phyloP scores from a whole-genome alignment of 1,140 invertebrate species.

The Drosophila triauraria region DNA sequence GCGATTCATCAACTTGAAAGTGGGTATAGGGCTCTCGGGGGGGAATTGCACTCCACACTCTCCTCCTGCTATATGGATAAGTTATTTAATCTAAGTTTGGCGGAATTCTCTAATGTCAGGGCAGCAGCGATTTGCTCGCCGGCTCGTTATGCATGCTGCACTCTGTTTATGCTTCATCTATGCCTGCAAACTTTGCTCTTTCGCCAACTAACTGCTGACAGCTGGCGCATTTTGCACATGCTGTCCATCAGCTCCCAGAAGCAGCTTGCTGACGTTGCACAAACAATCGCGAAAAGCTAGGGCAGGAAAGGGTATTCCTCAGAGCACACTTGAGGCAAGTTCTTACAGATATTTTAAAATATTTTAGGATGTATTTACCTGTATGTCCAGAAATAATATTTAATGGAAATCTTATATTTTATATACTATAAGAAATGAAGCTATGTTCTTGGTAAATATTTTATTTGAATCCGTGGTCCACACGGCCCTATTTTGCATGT shows the following conservation, averaged over 20 bases:
- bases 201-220: slow-evolving; percentile 64
- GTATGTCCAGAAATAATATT: too few relatives aligned
- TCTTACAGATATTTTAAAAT: not conserved
- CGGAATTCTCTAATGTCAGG: slow-evolving; percentile 72
- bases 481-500: too few relatives aligned
- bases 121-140: not conserved
- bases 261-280: slow-evolving; percentile 33
- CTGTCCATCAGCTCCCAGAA: slow-evolving; percentile 46
- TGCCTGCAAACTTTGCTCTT: slow-evolving; percentile 44
- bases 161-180: slow-evolving; percentile 47
- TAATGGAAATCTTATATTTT: too few relatives aligned
- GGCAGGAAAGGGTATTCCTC: not conserved
- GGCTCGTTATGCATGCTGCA: slow-evolving; percentile 47
- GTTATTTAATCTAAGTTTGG: slow-evolving; percentile 26
- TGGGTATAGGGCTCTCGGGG: slow-evolving; percentile 53
- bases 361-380: not conserved
- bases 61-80: slow-evolving; percentile 8
- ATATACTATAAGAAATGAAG: too few relatives aligned
- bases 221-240: slow-evolving; percentile 62
- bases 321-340: not conserved
- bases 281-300: slow-evolving; percentile 32
- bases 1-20: slow-evolving; percentile 88
- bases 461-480: too few relatives aligned
- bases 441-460: too few relatives aligned
- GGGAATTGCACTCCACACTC: not conserved